phyloP scores from a whole-genome alignment of 2,888 invertebrate genomes.

The Dolichomitus sp. region DNA sequence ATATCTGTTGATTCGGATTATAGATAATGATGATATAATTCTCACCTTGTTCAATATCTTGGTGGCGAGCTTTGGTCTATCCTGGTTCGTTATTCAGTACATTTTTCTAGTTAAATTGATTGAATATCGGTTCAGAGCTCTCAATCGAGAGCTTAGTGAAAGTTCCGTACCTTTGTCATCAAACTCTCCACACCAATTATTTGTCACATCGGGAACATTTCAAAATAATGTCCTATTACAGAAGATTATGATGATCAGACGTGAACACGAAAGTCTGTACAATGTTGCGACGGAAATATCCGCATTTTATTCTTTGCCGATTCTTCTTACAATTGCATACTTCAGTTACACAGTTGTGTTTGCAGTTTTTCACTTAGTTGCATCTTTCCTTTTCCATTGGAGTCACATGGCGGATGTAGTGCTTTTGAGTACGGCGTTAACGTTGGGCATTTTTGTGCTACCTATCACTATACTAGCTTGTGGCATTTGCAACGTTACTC shows the following conservation, averaged over 20 bases:
- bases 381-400: background rate
- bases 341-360: slow-evolving; percentile 17
- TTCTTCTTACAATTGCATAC: slow-evolving; percentile 33
- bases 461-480: slow-evolving; percentile 71
- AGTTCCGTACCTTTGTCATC: background rate
- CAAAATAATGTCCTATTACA: background rate
- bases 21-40: background rate
- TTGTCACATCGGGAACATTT: background rate
- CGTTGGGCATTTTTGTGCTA: slow-evolving; percentile 56
- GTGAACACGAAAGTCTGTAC: slow-evolving; percentile 57
- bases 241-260: slow-evolving; percentile 46
- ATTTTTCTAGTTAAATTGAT: slow-evolving; percentile 51
- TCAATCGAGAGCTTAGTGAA: slow-evolving; percentile 55
- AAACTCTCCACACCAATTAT: background rate
- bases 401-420: background rate
- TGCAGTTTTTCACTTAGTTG: slow-evolving; percentile 57
- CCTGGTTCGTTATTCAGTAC: slow-evolving; percentile 64
- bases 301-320: slow-evolving; percentile 66
- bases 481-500: slow-evolving; percentile 23
- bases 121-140: slow-evolving; percentile 27
- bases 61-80: slow-evolving; percentile 6
- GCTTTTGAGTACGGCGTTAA: background rate
- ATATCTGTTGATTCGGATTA: background rate
- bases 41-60: slow-evolving; percentile 11
- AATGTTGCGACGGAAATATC: slow-evolving; percentile 62